Evolutionary conservation across 2,888 invertebrate species (phyloP), one percentile per base, ranked within the genome.

Genomic region (Temnothorax ravouxi): DNA sequence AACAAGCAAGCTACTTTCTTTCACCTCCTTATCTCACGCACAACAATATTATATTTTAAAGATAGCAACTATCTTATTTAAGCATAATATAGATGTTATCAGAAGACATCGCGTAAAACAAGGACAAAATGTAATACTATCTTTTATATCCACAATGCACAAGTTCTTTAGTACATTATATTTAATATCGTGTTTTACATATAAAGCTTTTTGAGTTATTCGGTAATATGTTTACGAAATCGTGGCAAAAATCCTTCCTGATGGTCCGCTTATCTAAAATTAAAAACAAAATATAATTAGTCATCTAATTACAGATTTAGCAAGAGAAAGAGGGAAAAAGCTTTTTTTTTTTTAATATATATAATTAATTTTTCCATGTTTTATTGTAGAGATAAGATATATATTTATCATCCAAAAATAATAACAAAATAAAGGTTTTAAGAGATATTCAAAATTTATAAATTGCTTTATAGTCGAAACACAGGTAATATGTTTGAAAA

Each of bases 41-140:
- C 92, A 93, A 93, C 93, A 92, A 90, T 88, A 80, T 90, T 92
- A 92, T 90, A 91, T 88, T 87, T 87, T 87, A 86, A 89, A 89
- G 84, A 87, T 89, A 74, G 86, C 89, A 91, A 92, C 91, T 90
- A 88, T 87, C 80, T 84, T 84, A 89, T 72, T 86, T 86, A 91
- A 89, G 88, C 90, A 86, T 86, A 86, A 86, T 88, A 81, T 84
- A 86, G 87, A 90, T 88, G 80, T 86, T 85, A 67, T 87, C 85
- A 87, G 85, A 91, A 86, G 82, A 89, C 86, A 85, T 87, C 86
- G 89, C 90, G 83, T 87, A 84, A 92, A 91, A 89, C 88, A 91
- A 92, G 91, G 85, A 90, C 87, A 90, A 90, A 66, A 90, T 87
- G 88, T 91, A 86, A 89, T 91, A 89, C 89, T 91, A 87, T 89